These are phyloP conservation scores for Odontomachus brunneus DNA, from an alignment of 1,140 invertebrate species.

Conservation along the genomic window DNA sequence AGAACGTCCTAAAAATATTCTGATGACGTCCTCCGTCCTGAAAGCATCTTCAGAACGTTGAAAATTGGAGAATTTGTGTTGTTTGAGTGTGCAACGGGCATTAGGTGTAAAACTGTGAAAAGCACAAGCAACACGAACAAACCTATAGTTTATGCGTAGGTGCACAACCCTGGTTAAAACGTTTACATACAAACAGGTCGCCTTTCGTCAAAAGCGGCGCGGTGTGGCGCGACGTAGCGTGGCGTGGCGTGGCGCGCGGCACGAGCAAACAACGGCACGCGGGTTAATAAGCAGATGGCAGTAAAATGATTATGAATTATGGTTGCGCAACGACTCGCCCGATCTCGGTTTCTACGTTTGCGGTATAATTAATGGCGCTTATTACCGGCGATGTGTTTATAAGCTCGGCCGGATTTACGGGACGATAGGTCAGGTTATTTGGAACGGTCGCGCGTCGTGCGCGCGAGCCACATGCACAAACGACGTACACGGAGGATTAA, in stretches of 20 bases:
- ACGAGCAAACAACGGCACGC: too few species aligned
- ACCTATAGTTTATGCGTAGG: too few species aligned
- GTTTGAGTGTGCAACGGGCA: too few species aligned
- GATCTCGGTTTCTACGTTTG: slow-evolving; percentile 26
- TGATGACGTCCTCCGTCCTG: too few species aligned
- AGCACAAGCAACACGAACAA: too few species aligned
- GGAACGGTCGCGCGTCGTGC: not conserved
- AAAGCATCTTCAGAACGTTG: too few species aligned
- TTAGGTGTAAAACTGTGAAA: too few species aligned
- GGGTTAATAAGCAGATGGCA: not conserved
- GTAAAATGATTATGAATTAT: slow-evolving; percentile 50
- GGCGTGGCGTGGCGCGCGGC: too few species aligned
- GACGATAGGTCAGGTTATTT: slow-evolving; percentile 44
- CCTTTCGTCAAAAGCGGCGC: slow-evolving; percentile 22
- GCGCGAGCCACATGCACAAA: not conserved
- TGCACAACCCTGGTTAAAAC: not conserved
- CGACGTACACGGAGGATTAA: not conserved
- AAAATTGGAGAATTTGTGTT: too few species aligned
- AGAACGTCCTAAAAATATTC: too few species aligned
- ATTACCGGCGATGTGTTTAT: slow-evolving; percentile 45
- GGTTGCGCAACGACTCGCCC: not conserved
- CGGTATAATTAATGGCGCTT: slow-evolving; percentile 38
- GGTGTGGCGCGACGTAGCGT: too few species aligned
- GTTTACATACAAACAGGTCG: not conserved
- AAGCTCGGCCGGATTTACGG: slow-evolving; percentile 40